A percentile compares a stretch with the other conserved stretches of the same genome.
These are phyloP conservation scores for Agrochola lota DNA, from an alignment of 2,888 invertebrate genomes.

Conservation along the genomic window DNA sequence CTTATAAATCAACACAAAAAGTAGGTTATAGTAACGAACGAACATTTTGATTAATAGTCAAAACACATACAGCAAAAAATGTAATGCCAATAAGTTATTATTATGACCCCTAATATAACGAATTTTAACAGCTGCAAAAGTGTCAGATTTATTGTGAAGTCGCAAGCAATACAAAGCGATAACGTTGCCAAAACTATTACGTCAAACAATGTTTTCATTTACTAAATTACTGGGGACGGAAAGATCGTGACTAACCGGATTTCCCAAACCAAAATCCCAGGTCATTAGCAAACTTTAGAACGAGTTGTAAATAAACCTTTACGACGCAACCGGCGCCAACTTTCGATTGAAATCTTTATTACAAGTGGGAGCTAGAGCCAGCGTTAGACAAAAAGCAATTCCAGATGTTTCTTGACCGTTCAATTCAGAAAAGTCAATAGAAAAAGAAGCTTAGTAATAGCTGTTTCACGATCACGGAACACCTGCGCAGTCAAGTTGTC, in stretches of 20 bases:
- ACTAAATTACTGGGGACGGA: constrained; percentile 55
- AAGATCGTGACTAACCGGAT: constrained; percentile 69
- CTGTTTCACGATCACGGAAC: constrained; percentile 75
- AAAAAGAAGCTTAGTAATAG: constrained; percentile 73
- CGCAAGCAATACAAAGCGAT: constrained; percentile 47
- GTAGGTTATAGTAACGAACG: constrained; percentile 26
- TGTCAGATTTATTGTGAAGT: constrained; percentile 52
- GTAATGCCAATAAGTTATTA: constrained; percentile 36
- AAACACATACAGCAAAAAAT: constrained; percentile 33
- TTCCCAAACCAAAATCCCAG: constrained; percentile 60
- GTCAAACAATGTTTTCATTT: constrained; percentile 65
- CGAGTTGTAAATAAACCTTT: constrained; percentile 61
- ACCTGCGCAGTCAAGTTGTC: constrained; percentile 72
- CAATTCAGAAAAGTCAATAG: constrained; percentile 74
- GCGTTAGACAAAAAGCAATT: constrained; percentile 56
- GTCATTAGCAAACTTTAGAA: constrained; percentile 64
- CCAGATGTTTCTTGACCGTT: constrained; percentile 69
- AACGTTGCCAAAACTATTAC: constrained; percentile 68
- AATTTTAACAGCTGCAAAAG: constrained; percentile 44
- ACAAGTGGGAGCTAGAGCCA: constrained; percentile 45
- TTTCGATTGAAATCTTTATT: constrained; percentile 61
- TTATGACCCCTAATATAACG: constrained; percentile 32
- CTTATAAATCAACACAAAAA: constrained; percentile 32
- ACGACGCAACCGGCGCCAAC: constrained; percentile 55
- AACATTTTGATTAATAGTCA: constrained; percentile 36